Evolutionary conservation across 2,797 vertebrate species (phyloP).

Genomic region (Chrosomus eos): DNA sequence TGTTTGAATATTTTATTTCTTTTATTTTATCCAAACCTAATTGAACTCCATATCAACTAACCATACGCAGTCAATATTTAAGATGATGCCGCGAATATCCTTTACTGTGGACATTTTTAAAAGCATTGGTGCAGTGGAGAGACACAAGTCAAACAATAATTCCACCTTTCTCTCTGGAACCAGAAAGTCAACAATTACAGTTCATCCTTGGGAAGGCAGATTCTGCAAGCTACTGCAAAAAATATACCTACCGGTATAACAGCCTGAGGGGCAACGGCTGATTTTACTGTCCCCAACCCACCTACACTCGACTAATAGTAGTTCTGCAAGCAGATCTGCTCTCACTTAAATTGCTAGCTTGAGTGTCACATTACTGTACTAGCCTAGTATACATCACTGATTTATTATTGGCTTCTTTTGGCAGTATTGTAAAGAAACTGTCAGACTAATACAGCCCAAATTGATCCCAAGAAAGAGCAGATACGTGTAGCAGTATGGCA

Average conservation of each 20-base stretch:
- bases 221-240: slow-evolving; percentile 40
- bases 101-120: slow-evolving; percentile 51
- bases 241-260: slow-evolving; percentile 23
- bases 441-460: slow-evolving; percentile 25
- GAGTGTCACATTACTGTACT: slow-evolving; percentile 55
- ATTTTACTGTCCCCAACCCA: slow-evolving; percentile 33
- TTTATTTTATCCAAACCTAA: background rate
- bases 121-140: background rate
- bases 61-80: background rate
- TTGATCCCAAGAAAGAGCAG: slow-evolving; percentile 36
- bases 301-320: slow-evolving; percentile 41
- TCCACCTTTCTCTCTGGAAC: background rate
- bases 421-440: slow-evolving; percentile 31
- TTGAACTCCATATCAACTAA: background rate
- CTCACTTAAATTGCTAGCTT: slow-evolving; percentile 40
- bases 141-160: slow-evolving; percentile 36
- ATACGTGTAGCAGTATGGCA: background rate
- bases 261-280: slow-evolving; percentile 30
- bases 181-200: slow-evolving; percentile 44
- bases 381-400: slow-evolving; percentile 46
- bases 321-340: slow-evolving; percentile 43
- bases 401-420: slow-evolving; percentile 39
- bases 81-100: background rate
- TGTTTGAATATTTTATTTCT: background rate
- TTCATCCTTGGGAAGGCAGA: slow-evolving; percentile 6